Conservation (phyloP, 2,113 vertebrate species). For the Ageneiosus marmoratus region DNA sequence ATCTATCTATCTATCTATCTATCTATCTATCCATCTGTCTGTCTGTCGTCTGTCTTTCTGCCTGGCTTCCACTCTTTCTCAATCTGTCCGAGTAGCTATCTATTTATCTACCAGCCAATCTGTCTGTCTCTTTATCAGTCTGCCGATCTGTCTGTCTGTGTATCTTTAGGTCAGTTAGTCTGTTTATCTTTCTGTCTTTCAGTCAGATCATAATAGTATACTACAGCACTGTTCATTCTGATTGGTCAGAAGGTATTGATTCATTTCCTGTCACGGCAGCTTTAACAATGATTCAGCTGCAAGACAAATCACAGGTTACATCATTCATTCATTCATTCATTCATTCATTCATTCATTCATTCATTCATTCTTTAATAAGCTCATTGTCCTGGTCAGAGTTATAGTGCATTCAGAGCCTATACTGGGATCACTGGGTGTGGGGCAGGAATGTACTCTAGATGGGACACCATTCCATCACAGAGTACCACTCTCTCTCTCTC, state of each 20-base stretch:
- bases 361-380: background rate
- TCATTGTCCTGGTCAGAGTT: background rate
- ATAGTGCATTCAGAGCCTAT: background rate
- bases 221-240: background rate
- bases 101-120: too few species aligned
- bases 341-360: too few species aligned
- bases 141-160: too few species aligned
- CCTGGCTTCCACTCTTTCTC: too few species aligned
- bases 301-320: background rate
- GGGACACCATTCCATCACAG: background rate
- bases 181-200: background rate
- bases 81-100: too few species aligned
- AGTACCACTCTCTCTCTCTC: too few species aligned
- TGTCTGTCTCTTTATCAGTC: too few species aligned
- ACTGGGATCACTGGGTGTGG: background rate
- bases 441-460: background rate
- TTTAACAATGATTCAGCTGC: background rate
- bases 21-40: too few species aligned
- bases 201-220: background rate
- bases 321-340: background rate
- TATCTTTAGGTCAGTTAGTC: too few species aligned
- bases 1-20: background rate
- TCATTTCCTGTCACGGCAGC: background rate
- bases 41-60: too few species aligned
- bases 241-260: background rate